These are phyloP conservation scores for Thaumatotibia leucotreta DNA, from an alignment of 1,140 invertebrate species.

Conservation along the genomic window DNA sequence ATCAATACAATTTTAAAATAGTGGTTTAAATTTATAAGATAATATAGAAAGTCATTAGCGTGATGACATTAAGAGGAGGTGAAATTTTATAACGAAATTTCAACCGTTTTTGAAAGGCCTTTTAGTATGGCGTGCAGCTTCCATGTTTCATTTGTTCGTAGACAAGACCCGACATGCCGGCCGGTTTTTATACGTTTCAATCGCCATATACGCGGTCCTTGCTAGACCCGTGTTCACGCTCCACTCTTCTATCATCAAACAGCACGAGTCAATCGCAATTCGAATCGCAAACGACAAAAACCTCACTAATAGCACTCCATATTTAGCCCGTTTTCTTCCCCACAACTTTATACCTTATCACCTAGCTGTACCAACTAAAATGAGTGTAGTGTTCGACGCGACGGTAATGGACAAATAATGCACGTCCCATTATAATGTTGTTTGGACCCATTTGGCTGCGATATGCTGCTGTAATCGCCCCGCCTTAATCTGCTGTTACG, in stretches of 20 bases:
- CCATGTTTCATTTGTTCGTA: too few relatives aligned
- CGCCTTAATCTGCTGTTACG: slow-evolving; percentile 9
- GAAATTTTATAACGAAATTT: too few relatives aligned
- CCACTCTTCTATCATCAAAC: background rate
- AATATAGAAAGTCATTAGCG: too few relatives aligned
- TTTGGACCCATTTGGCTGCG: slow-evolving; percentile 46
- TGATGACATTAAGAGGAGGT: too few relatives aligned
- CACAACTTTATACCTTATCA: background rate
- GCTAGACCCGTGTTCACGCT: background rate
- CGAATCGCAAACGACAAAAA: background rate
- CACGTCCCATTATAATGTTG: slow-evolving; percentile 60
- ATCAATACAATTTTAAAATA: too few relatives aligned
- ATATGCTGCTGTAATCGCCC: slow-evolving; percentile 5
- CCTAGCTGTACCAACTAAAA: background rate
- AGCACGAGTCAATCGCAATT: background rate
- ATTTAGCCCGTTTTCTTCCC: background rate
- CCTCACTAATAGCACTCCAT: background rate
- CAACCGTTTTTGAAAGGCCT: too few relatives aligned
- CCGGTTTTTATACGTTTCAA: too few relatives aligned
- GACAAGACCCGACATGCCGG: too few relatives aligned
- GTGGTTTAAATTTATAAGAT: too few relatives aligned
- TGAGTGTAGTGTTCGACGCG: background rate
- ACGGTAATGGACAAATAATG: slow-evolving; percentile 66
- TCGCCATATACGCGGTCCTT: too few relatives aligned
- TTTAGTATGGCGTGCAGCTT: too few relatives aligned